Evolutionary conservation across 1,140 invertebrate species (phyloP), one percentile per base, ranked within the genome.

Genomic region (Ooceraea biroi): DNA sequence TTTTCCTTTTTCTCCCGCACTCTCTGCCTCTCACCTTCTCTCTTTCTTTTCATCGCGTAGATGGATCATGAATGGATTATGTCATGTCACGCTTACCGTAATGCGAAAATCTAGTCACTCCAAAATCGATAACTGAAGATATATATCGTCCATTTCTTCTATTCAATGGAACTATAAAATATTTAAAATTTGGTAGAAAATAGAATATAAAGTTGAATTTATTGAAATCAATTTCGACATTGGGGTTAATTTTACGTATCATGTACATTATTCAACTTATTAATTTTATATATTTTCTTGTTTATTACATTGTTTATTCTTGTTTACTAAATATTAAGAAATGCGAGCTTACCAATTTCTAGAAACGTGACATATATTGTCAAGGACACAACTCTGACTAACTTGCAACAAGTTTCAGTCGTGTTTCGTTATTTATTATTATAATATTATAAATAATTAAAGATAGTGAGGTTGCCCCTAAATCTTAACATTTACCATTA

Each of bases 1-100:
- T 30, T 60, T 48, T 50, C n/a, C n/a, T n/a, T n/a, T n/a, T n/a
- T n/a, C 12, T 1, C 48, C n/a, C 44, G 4, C 22, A 12, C 14
- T 30, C 63, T 66, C n/a, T 27, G n/a, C 65, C 68, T n/a, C 10
- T 74, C 17, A 55, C 25, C 46, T 48, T 25, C 17, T 66, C 8
- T 48, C 17, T 30, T 1, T 41, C 8, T 25, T 36, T 52, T 66
- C 55, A 7, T 10, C 61, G 27, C 46, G 41, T 71, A 48, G 44
- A 48, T 83, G 82, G n/a, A 78, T 52, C 17, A 63, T 50, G 19
- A n/a, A 44, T 52, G 30, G 19, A 63, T 65, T 30, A 50, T 52
- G 52, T 27, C 11, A 55, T 46, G 71, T 44, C 36, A 65, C 69
- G 41, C n/a, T 50, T 12, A 36, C 12, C 11, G 61, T 76, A 41